phyloP scores from a whole-genome alignment of 2,888 invertebrate genomes.

The Chymomyza procnemis region DNA sequence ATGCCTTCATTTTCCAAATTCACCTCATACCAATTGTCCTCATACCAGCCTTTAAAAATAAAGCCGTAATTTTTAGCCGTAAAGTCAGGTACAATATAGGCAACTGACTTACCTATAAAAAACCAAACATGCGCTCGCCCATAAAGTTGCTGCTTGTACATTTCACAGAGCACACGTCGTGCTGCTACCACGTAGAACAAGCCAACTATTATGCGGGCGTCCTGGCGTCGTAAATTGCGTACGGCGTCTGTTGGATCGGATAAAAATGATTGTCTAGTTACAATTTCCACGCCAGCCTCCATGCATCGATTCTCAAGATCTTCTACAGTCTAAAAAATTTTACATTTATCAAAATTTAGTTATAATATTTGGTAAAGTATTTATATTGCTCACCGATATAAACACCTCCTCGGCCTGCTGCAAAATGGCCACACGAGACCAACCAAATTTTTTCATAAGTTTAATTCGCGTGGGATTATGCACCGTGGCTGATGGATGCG shows the following conservation, averaged over 20 bases:
- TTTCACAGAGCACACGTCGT: constrained; percentile 95
- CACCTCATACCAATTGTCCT: constrained; percentile 98
- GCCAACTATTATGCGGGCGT: constrained; percentile 98
- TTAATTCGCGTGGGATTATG: constrained; percentile 98
- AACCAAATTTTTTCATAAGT: constrained; percentile 97
- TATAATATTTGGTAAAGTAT: neutral
- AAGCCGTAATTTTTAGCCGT: neutral
- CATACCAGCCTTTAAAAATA: constrained; percentile 91
- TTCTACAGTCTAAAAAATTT: constrained; percentile 89
- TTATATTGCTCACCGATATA: constrained; percentile 85
- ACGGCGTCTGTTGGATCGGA: constrained; percentile 98
- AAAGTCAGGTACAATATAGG: neutral
- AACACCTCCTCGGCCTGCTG: constrained; percentile 99
- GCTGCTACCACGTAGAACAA: constrained; percentile 99
- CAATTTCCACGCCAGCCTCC: constrained; percentile 94
- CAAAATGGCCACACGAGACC: constrained; percentile 97
- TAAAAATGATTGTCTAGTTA: constrained; percentile 96
- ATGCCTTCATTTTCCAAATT: constrained; percentile 91
- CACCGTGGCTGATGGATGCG: constrained; percentile 99
- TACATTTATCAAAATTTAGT: neutral
- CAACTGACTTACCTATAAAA: constrained; percentile 89
- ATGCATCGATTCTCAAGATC: constrained; percentile 96
- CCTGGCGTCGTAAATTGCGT: constrained; percentile 94
- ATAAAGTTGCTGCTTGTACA: constrained; percentile 94
- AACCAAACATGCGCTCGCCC: constrained; percentile 99